A percentile compares a stretch with the other conserved stretches of the same genome.
phyloP scores from a whole-genome alignment of 2,888 invertebrate genomes.

The Zhuqinia jingwanae region DNA sequence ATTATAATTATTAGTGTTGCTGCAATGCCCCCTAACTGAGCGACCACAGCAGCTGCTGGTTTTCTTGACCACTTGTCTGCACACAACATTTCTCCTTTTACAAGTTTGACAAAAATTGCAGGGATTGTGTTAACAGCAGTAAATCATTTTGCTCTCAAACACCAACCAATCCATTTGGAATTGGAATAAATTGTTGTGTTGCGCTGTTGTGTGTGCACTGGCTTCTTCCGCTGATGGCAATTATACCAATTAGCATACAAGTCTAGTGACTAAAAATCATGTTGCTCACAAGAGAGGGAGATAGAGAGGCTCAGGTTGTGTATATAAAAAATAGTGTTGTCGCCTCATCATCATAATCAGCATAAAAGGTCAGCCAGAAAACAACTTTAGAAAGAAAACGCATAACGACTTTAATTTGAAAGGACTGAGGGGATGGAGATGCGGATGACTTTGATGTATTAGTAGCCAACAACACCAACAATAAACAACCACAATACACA shows the following conservation, averaged over 20 bases:
- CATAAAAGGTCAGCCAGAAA: slow-evolving; percentile 62
- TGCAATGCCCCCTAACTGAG: background rate
- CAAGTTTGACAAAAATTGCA: slow-evolving; percentile 68
- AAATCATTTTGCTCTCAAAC: slow-evolving; percentile 65
- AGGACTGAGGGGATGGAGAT: no score
- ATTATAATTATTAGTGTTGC: background rate
- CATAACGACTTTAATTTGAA: slow-evolving; percentile 28
- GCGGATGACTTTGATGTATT: slow-evolving; percentile 66
- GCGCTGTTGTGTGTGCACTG: slow-evolving; percentile 46
- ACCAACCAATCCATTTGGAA: no score
- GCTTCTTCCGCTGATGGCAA: slow-evolving; percentile 63
- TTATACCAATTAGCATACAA: slow-evolving; percentile 69
- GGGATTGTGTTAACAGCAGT: slow-evolving; percentile 56
- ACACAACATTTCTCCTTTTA: slow-evolving; percentile 49
- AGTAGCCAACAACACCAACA: slow-evolving; percentile 33
- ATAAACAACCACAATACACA: no score
- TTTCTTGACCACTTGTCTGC: slow-evolving; percentile 13
- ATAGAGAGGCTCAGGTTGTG: no score
- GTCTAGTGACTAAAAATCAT: slow-evolving; percentile 61
- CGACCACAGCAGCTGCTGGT: slow-evolving; percentile 33
- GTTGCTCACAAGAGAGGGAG: no score
- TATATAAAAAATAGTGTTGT: slow-evolving; percentile 48
- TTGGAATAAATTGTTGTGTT: no score
- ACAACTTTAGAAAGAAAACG: background rate
- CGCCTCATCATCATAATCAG: slow-evolving; percentile 27